Percentiles rank a stretch among this genome's conserved stretches.
Evolutionary conservation across 2,888 invertebrate species (phyloP).

Genomic region (Lepidochrysops patricia): DNA sequence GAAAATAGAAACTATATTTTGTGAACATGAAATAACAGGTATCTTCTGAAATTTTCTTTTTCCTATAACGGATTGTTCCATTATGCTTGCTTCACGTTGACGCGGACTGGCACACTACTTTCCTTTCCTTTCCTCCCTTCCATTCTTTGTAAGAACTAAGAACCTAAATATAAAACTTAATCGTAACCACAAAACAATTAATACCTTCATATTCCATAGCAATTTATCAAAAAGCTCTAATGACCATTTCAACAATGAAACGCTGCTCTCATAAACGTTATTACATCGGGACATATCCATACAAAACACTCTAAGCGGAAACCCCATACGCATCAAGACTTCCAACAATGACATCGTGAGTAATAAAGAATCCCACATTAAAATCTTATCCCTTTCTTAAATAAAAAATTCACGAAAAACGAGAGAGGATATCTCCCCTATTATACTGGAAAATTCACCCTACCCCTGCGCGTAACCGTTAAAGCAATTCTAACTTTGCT

Average conservation of each 20-base stretch:
- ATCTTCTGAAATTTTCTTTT: too few species aligned
- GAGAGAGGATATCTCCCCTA: slow-evolving; percentile 65
- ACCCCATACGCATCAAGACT: slow-evolving; percentile 64
- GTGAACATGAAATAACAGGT: too few species aligned
- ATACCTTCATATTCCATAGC: too few species aligned
- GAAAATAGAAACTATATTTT: too few species aligned
- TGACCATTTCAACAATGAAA: slow-evolving; percentile 8
- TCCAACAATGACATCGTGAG: slow-evolving; percentile 61
- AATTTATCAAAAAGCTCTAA: background rate
- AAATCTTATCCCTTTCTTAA: slow-evolving; percentile 75
- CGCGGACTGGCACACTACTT: too few species aligned
- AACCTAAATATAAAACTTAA: too few species aligned
- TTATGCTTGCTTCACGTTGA: too few species aligned
- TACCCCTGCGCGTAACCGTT: slow-evolving; percentile 35
- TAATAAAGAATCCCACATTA: slow-evolving; percentile 73
- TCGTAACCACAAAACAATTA: too few species aligned
- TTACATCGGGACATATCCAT: slow-evolving; percentile 51
- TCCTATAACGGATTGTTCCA: too few species aligned
- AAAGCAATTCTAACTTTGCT: slow-evolving; percentile 61
- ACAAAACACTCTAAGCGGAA: slow-evolving; percentile 71
- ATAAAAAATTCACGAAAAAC: slow-evolving; percentile 75
- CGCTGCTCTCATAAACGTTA: slow-evolving; percentile 52
- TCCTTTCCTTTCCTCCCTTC: too few species aligned
- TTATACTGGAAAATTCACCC: slow-evolving; percentile 52
- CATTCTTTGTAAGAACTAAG: too few species aligned